Evolutionary conservation across 1,140 invertebrate species (phyloP).

Genomic region (Mamestra configurata): DNA sequence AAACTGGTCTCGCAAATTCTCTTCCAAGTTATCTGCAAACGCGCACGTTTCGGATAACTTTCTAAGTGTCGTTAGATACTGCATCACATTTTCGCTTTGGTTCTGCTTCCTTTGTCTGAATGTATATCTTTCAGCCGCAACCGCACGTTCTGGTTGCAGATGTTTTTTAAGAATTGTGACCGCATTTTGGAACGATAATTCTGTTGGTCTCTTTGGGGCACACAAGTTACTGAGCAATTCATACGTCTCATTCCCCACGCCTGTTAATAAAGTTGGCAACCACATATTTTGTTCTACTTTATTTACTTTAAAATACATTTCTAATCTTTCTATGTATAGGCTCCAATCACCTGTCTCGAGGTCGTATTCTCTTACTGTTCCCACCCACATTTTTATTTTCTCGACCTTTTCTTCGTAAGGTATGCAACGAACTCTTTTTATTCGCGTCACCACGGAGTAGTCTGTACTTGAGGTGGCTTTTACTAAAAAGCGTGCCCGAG

Average conservation of each 20-base stretch:
- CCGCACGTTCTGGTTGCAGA: slow-evolving; percentile 9
- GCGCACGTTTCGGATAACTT: neutral
- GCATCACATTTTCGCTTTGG: neutral
- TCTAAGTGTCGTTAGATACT: neutral
- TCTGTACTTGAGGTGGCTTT: no score
- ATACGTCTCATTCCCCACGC: neutral
- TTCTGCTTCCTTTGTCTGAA: neutral
- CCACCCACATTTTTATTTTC: no score
- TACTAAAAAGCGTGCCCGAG: no score
- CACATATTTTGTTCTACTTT: neutral
- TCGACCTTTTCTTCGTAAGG: no score
- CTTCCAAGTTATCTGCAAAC: neutral
- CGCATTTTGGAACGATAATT: neutral
- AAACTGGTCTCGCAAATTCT: neutral
- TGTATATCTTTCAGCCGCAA: neutral
- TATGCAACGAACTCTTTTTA: no score
- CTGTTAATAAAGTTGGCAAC: neutral
- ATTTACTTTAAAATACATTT: neutral
- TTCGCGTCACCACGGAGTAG: no score
- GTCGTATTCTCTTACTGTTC: neutral
- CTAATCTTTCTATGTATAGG: neutral
- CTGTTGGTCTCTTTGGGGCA: neutral
- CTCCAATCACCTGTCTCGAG: neutral
- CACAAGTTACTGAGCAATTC: neutral
- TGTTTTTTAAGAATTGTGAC: neutral